Base-by-base conservation (phyloP, 2,113 vertebrate species). In the Etheostoma cragini region DNA sequence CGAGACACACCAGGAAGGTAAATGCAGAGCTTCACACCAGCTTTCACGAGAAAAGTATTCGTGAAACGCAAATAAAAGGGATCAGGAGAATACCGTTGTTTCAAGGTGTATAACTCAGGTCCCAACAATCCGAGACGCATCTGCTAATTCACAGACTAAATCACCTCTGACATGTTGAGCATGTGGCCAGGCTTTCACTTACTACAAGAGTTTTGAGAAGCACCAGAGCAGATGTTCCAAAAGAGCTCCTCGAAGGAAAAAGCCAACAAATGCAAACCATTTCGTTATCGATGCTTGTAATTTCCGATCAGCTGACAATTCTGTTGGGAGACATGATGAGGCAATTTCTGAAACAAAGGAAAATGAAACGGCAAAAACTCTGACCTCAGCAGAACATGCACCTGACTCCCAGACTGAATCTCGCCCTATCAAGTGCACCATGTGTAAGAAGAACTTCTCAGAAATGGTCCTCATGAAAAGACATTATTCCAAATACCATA, bases 371-470 rank as follows among this genome's bases (percentile, higher is more conserved):
- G 30, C 33, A 71, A 58, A 47, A 22, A 21, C 49, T 68, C 8
- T n/a, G 47, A 19, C 6, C 35, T 45, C 60, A 1, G 1, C 52
- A 45, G 53, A 81, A 8, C 2, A 16, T 19, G 45, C 57, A 76
- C 56, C 57, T 24, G 72, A 3, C 35, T 30, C 49, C 50, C 45
- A 53, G 69, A 50, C 10, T 22, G 72, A 56, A 46, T 1, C 49
- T 33, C 21, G 17, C n/a, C 33, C 8, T 52, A 62, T 81, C 19
- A 81, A 77, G 73, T 86, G 83, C 73, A 78, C 60, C 54, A 76
- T 70, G 77, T 91, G 80, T 62, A 74, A 86, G 11, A 77, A 80
- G 53, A 78, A 33, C 13, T 81, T 73, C 15, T 70, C 81, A 49
- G 10, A 81, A 58, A 64, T 68, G 12, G 6, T 50, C 13, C 60